Base-by-base conservation (phyloP, 2,888 invertebrate genomes). In the Glyphotaelius pellucidus region DNA sequence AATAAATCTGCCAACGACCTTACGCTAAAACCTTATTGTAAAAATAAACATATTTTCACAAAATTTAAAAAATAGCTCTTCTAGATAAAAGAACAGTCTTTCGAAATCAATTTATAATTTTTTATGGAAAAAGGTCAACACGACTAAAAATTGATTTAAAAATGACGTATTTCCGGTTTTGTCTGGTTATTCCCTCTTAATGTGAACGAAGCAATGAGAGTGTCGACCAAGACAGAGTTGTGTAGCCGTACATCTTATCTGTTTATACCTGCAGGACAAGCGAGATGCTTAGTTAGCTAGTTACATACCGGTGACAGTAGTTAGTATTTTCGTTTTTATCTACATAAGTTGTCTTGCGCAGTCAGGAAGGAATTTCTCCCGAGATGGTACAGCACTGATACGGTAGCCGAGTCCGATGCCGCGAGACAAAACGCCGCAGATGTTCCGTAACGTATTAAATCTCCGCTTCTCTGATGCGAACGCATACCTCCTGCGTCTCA, bases 391-490 rank as follows among this genome's bases (percentile, higher is more conserved):
- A 67, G 67, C 67, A 25, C 67, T 67, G 67, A 67, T 67, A 67
- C 67, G 67, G 67, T 67, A 67, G 67, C 67, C 7, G 67, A 67
- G 25, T 67, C 25, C 25, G 67, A 67, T 67, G 67, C 67, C 67
- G 67, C 25, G 25, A 67, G 67, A 67, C 67, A 67, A 67, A 67
- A 19, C 67, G 67, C 67, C 67, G 67, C 67, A 67, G 67, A 67
- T 67, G 67, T 67, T 67, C 67, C 67, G 67, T 67, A 67, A 67
- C 67, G 67, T 67, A 67, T 67, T 67, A 67, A 67, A 67, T 67
- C 67, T 67, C 67, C 25, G 67, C 9, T 9, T 25, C 67, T 67
- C 67, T 67, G 25, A 67, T 67, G 25, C 25, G 25, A 67, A n/a
- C 25, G 67, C 67, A 67, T 67, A 67, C 25, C 67, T 67, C 25